These are phyloP conservation scores for Morpho achilles DNA, from an alignment of 2,888 invertebrate species.

Conservation along the genomic window DNA sequence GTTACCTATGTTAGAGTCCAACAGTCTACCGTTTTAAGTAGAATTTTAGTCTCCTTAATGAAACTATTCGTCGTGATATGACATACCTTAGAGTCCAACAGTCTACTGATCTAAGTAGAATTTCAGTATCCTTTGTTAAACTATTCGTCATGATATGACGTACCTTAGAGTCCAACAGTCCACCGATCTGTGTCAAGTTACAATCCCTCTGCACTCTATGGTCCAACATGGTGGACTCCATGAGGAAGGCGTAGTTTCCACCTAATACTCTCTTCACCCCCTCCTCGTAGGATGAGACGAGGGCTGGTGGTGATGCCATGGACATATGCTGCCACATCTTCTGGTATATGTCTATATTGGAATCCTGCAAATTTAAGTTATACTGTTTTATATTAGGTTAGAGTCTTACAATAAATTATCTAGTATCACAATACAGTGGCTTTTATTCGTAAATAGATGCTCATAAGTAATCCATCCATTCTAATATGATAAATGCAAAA, in stretches of 20 bases:
- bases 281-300: conserved; percentile 94
- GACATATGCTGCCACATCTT: conserved; percentile 99
- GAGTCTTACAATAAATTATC: too few relatives aligned
- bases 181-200: conserved; percentile 98
- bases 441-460: too few relatives aligned
- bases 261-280: conserved; percentile 92
- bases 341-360: conserved; percentile 93
- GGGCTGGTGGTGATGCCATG: conserved; percentile 83
- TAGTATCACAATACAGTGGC: too few relatives aligned
- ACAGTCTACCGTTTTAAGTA: conserved; percentile 95
- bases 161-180: conserved; percentile 77
- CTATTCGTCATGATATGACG: too few relatives aligned
- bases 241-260: conserved; percentile 97
- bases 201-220: conserved; percentile 97
- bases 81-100: too few relatives aligned
- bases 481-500: too few relatives aligned
- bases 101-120: too few relatives aligned
- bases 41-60: conserved; percentile 92
- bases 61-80: too few relatives aligned
- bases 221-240: conserved; percentile 99
- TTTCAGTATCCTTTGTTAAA: too few relatives aligned
- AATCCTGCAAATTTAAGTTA: conserved; percentile 79
- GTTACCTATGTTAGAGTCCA: conserved; percentile 64
- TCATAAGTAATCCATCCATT: too few relatives aligned
- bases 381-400: too few relatives aligned